Evolutionary conservation across 2,113 vertebrate genomes (phyloP).

Genomic region (Phainopepla nitens): DNA sequence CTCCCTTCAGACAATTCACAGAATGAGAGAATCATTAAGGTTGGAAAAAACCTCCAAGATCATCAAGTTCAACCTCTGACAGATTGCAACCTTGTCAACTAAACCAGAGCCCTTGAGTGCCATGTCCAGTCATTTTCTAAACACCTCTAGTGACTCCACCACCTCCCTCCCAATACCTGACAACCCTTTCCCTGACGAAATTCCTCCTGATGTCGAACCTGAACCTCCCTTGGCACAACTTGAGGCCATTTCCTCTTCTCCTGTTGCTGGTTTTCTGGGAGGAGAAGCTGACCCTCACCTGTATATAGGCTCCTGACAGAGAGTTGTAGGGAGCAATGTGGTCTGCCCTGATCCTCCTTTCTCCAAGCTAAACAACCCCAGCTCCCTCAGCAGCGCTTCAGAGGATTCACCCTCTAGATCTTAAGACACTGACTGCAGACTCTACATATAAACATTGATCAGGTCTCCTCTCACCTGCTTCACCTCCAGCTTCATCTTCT

Average conservation of each 20-base stretch:
- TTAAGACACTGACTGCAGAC: background rate
- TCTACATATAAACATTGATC: background rate
- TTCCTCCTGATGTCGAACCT: background rate
- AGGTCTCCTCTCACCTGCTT: constrained; percentile 62
- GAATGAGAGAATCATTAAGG: background rate
- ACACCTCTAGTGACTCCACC: background rate
- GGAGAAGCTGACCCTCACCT: background rate
- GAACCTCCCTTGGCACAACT: background rate
- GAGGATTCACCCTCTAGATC: background rate
- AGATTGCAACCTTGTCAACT: rapidly evolving
- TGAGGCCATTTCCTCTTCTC: background rate
- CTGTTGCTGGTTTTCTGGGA: background rate
- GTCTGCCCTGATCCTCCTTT: background rate
- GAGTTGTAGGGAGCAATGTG: background rate
- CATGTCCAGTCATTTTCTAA: background rate
- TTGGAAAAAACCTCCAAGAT: background rate
- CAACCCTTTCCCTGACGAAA: background rate
- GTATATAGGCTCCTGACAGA: background rate
- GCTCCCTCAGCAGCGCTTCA: background rate
- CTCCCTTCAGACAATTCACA: background rate
- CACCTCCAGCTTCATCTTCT: constrained; percentile 70
- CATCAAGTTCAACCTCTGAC: background rate
- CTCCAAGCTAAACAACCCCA: background rate
- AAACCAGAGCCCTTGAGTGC: background rate
- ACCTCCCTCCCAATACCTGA: background rate